A percentile compares a stretch with the other conserved stretches of the same genome.
Conservation (phyloP, 2,113 vertebrate species). For the Hippocampus zosterae region DNA sequence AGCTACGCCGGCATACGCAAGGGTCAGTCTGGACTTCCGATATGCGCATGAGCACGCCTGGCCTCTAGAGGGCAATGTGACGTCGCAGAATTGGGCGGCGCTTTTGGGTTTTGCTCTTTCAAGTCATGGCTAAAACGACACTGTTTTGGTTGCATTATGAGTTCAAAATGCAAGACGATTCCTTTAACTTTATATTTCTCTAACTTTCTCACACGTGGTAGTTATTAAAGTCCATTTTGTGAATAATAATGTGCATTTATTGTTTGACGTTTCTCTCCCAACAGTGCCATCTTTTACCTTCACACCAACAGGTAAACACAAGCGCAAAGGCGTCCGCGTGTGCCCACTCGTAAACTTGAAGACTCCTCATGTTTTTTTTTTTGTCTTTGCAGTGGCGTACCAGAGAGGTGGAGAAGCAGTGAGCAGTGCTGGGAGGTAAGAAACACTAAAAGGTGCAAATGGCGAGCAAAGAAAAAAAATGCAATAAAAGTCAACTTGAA, state of each 20-base stretch:
- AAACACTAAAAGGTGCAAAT: neutral
- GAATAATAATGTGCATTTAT: neutral
- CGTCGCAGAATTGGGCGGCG: neutral
- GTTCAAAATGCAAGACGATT: too few species aligned
- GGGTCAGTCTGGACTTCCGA: slow-evolving; percentile 72
- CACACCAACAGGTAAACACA: slow-evolving; percentile 93
- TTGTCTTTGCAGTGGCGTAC: slow-evolving; percentile 85
- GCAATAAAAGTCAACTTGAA: too few species aligned
- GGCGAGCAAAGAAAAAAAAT: too few species aligned
- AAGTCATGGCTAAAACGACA: too few species aligned
- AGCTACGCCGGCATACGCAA: slow-evolving; percentile 96
- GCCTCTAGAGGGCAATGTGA: neutral
- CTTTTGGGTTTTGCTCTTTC: neutral
- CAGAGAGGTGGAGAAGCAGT: slow-evolving; percentile 97
- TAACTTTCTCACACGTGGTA: too few species aligned
- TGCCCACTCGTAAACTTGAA: neutral
- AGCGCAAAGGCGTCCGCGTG: neutral
- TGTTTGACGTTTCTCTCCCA: slow-evolving; percentile 44
- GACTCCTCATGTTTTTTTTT: slow-evolving; percentile 11
- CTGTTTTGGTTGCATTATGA: too few species aligned
- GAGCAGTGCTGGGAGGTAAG: slow-evolving; percentile 96
- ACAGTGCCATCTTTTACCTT: slow-evolving; percentile 99
- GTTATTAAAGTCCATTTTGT: neutral
- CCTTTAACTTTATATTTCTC: too few species aligned
- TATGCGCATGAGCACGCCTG: neutral